Conservation (phyloP, 2,797 vertebrate genomes). For the Falco biarmicus region DNA sequence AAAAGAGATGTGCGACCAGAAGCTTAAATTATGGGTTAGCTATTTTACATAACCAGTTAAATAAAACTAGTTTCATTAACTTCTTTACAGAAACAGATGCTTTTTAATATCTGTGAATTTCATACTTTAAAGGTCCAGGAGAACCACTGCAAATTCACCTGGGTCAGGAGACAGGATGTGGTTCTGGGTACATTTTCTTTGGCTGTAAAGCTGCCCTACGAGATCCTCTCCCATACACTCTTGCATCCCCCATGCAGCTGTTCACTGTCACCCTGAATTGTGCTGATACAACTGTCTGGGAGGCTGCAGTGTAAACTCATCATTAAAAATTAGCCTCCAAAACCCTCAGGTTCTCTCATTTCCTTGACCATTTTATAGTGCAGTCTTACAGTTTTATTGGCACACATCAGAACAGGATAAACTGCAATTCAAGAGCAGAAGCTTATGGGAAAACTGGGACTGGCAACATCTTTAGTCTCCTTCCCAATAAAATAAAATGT, state of each 20-base stretch:
- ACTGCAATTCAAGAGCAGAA: background rate
- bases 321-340: slow-evolving; percentile 23
- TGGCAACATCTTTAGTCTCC: background rate
- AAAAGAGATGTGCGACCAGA: background rate
- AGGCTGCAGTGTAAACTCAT: slow-evolving; percentile 13
- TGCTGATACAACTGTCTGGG: background rate
- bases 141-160: background rate
- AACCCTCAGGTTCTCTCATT: slow-evolving; percentile 31
- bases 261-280: background rate
- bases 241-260: accelerated
- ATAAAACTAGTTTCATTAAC: slow-evolving; percentile 16
- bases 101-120: background rate
- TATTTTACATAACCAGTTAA: slow-evolving; percentile 25
- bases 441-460: background rate
- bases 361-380: background rate
- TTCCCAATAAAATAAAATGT: background rate
- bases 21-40: background rate
- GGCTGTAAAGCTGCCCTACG: background rate
- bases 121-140: background rate
- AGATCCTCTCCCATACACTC: background rate
- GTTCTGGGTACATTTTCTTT: background rate
- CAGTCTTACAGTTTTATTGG: background rate
- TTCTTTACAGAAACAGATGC: background rate
- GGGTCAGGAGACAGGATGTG: background rate
- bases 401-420: slow-evolving; percentile 3